phyloP scores from a whole-genome alignment of 2,888 invertebrate genomes.

The Gandaritis pyraliata region DNA sequence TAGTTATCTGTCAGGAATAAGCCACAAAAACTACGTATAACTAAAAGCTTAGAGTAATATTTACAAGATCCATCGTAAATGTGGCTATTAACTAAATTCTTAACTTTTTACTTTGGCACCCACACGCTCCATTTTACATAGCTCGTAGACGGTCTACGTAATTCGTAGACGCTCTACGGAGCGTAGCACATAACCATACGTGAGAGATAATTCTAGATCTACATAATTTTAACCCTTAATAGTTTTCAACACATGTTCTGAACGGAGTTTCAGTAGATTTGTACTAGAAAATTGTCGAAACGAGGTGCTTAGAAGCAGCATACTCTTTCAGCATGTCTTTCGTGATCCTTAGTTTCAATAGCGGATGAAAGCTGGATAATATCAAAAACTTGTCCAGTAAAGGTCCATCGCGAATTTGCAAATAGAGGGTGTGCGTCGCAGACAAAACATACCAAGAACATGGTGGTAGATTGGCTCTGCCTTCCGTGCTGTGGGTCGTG shows the following conservation, averaged over 20 bases:
- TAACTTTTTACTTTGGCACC: no score
- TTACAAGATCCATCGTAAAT: no score
- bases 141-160: constrained; percentile 1
- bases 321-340: not conserved
- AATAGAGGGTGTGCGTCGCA: no score
- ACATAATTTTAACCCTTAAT: not conserved
- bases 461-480: no score
- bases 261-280: not conserved
- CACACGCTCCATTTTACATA: not conserved
- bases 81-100: no score
- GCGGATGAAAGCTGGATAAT: not conserved
- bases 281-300: not conserved
- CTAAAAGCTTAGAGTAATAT: no score
- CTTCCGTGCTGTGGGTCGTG: no score
- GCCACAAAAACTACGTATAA: no score
- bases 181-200: constrained; percentile 7
- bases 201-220: not conserved
- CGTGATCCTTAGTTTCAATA: not conserved
- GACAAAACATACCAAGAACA: no score
- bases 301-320: not conserved
- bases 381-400: not conserved
- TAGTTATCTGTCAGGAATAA: no score
- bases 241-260: not conserved
- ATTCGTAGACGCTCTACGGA: constrained; percentile 20
- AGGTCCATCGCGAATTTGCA: no score